These are phyloP conservation scores for Drosophila teissieri DNA, from an alignment of 1,140 invertebrate species.

Conservation along the genomic window DNA sequence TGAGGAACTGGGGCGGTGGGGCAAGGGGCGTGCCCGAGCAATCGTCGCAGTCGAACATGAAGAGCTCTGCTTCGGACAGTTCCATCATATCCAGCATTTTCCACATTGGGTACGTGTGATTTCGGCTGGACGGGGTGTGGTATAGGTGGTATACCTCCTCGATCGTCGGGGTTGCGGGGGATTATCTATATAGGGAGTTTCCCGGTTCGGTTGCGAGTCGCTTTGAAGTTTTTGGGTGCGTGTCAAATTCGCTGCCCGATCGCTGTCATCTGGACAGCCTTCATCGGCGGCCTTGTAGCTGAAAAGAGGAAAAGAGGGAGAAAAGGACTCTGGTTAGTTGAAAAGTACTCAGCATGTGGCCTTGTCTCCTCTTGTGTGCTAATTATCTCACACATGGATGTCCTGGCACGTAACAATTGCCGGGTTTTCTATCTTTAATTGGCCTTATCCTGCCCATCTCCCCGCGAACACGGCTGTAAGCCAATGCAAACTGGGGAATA, in stretches of 20 bases:
- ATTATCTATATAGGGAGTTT: conserved; percentile 15
- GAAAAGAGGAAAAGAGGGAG: conserved; percentile 11
- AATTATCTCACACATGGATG: conserved; percentile 65
- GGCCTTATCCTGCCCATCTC: conserved; percentile 59
- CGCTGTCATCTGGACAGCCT: conserved; percentile 73
- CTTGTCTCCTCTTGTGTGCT: conserved; percentile 23
- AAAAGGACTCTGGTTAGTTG: conserved; percentile 46
- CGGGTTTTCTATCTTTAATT: conserved; percentile 15
- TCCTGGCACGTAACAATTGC: conserved; percentile 59
- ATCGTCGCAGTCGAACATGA: conserved; percentile 84
- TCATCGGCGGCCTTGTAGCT: conserved; percentile 65
- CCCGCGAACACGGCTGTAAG: conserved; percentile 49
- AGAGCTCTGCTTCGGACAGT: conserved; percentile 65
- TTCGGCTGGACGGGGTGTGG: conserved; percentile 9
- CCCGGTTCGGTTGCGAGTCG: conserved; percentile 25
- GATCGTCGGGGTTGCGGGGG: conserved; percentile 3
- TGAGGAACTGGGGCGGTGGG: conserved; percentile 87
- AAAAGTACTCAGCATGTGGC: conserved; percentile 31
- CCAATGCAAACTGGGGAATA: neutral
- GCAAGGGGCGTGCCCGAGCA: conserved; percentile 87
- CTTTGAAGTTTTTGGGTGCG: conserved; percentile 40
- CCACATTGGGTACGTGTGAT: conserved; percentile 70
- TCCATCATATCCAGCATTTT: conserved; percentile 76
- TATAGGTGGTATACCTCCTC: neutral
- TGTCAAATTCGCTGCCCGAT: conserved; percentile 75